These are phyloP conservation scores for Sebastes alutus DNA, from an alignment of 2,797 vertebrate species.

Conservation along the genomic window DNA sequence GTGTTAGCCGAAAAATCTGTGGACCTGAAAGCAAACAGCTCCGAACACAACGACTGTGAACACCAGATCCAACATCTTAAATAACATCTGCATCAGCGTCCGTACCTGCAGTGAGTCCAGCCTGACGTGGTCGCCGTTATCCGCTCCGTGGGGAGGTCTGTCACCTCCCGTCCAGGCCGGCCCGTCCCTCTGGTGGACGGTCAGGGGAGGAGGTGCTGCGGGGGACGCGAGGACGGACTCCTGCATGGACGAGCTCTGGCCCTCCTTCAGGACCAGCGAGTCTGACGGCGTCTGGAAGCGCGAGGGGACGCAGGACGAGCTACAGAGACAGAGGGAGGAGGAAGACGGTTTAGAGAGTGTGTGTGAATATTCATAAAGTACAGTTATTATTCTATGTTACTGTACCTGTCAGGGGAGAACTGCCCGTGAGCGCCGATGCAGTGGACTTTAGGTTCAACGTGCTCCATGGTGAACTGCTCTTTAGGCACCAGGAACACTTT, in stretches of 20 bases:
- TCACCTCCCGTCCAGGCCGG: constrained; percentile 48
- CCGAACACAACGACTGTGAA: neutral
- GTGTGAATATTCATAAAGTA: fast-evolving
- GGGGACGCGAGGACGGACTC: constrained; percentile 76
- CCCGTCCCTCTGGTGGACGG: constrained; percentile 43
- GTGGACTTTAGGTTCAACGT: constrained; percentile 85
- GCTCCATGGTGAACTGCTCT: constrained; percentile 87
- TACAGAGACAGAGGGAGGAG: constrained; percentile 44
- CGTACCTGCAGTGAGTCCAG: constrained; percentile 85
- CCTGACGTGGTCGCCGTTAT: constrained; percentile 76
- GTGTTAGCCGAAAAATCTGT: neutral
- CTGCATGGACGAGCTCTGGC: constrained; percentile 81
- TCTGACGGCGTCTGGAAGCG: constrained; percentile 92
- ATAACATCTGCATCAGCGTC: neutral
- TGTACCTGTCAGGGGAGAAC: constrained; percentile 89
- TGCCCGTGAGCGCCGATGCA: constrained; percentile 89
- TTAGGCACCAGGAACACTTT: constrained; percentile 86
- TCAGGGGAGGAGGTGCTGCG: constrained; percentile 63
- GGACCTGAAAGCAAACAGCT: neutral
- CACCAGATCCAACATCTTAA: too few species aligned
- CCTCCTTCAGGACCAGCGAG: constrained; percentile 88
- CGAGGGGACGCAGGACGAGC: constrained; percentile 89
- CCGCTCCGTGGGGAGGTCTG: constrained; percentile 77
- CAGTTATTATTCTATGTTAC: neutral
- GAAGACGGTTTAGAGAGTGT: too few species aligned